Base-by-base conservation (phyloP, 2,797 vertebrate species). In the Mallotus villosus region DNA sequence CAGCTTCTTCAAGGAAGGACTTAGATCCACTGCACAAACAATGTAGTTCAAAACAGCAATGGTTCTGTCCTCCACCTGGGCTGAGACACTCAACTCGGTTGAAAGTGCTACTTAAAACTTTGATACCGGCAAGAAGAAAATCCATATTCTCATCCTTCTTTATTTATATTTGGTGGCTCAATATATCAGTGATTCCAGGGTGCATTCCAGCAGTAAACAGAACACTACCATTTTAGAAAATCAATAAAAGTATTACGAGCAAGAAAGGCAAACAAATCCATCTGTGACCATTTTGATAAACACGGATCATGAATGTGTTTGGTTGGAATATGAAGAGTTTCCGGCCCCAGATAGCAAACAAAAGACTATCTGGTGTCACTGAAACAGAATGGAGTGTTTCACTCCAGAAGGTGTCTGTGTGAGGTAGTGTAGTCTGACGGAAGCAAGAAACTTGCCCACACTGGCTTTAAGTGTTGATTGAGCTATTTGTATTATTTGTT, bases 261-360 rank as follows among this genome's bases (percentile, higher is more conserved):
- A 41, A 68, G 59, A 8, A 71, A 60, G 68, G 71, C 72, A 78
- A 74, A 73, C 37, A 69, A 80, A 81, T 70, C 46, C 61, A 73
- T 79, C 79, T 81, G 77, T 24, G 11, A 24, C 41, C 55, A n/a
- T 70, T 72, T 72, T 74, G 72, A 82, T 75, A 73, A 80, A 77
- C 75, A 57, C 51, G 29, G 37, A 49, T 64, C 49, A 27, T 41
- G 34, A 72, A 25, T 27, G 46, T 53, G 64, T 67, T 27, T 24
- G 68, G 22, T 72, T 37, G n/a, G 71, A 75, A 77, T 68, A 72
- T 69, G 32, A 79, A 74, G 69, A 70, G 68, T 19, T 73, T 71
- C 68, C 59, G 16, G 22, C 32, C 19, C 53, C 22, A 68, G 73
- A 64, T 67, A 70, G 59, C 65, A 70, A 67, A 71, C 67, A 79